phyloP scores from a whole-genome alignment of 2,113 vertebrate genomes.

The Takifugu flavidus region DNA sequence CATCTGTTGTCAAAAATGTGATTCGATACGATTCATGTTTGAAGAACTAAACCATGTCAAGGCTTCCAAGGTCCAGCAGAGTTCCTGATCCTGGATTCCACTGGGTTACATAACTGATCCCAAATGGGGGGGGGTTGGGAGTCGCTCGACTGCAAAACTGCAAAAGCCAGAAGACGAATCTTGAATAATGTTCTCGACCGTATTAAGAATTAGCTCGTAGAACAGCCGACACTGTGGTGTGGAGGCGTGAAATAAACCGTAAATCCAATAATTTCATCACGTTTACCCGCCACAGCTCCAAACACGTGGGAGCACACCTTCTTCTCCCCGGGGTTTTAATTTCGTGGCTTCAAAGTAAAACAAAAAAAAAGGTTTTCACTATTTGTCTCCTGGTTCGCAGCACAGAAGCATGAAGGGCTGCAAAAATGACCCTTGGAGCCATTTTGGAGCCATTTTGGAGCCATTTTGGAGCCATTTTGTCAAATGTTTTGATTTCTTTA shows the following conservation, averaged over 20 bases:
- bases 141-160: background rate
- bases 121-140: background rate
- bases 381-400: no score
- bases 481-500: no score
- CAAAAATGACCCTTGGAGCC: no score
- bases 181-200: conserved; percentile 27
- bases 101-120: conserved; percentile 43
- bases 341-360: no score
- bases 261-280: conserved; percentile 39
- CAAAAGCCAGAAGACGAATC: conserved; percentile 38
- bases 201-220: conserved; percentile 12
- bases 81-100: background rate
- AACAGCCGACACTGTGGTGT: conserved; percentile 11
- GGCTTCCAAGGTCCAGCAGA: no score
- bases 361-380: no score
- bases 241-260: conserved; percentile 1
- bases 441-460: no score
- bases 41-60: no score
- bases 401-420: no score
- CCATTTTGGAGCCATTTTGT: no score
- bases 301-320: no score
- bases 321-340: no score
- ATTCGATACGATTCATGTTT: conserved; percentile 2
- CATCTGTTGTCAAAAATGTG: background rate
- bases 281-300: conserved; percentile 4